Conservation (phyloP, 2,113 vertebrate genomes). For the Mus musculus region GRCm39 chr2:125593001-125593500, state of each 20-base stretch:
- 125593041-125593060: neutral
- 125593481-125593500: conserved; percentile 23
- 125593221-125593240: neutral
- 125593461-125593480: neutral
- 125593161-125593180: neutral
- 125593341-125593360: conserved; percentile 40
- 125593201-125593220: neutral
- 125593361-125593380: neutral
- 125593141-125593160: neutral
- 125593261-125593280: neutral
- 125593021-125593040: neutral
- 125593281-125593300: neutral
- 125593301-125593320: neutral
- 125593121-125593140: conserved; percentile 10
- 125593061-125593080: neutral
- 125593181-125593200: neutral
- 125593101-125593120: neutral
- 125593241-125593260: neutral
- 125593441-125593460: neutral
- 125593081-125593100: neutral
- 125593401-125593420: neutral
- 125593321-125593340: neutral
- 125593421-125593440: neutral
- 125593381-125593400: neutral
- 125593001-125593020: neutral